These are phyloP conservation scores for Brachystomella parvula DNA, from an alignment of 1,140 invertebrate genomes.

Conservation along the genomic window DNA sequence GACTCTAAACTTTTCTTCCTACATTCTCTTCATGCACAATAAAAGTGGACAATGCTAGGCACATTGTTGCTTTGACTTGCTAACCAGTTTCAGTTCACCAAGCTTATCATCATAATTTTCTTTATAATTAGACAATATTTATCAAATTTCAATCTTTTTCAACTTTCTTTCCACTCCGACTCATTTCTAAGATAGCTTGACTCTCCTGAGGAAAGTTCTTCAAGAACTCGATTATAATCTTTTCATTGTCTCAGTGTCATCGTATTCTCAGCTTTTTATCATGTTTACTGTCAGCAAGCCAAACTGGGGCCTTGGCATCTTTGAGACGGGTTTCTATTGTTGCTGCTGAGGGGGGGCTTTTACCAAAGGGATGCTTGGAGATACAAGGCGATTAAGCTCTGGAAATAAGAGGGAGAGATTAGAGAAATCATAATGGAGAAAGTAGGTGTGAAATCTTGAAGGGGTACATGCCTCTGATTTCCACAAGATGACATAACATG, in stretches of 20 bases:
- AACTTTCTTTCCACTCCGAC: neutral
- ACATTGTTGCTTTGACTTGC: too few relatives aligned
- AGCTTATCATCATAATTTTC: neutral
- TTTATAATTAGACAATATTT: constrained; percentile 12
- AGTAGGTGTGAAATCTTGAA: neutral
- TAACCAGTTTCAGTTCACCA: neutral
- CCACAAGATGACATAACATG: constrained; percentile 4
- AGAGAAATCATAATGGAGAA: neutral
- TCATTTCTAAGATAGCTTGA: too few relatives aligned
- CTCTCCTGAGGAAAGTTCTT: neutral
- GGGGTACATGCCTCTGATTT: neutral
- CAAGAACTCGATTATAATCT: neutral
- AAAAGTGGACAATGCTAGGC: neutral
- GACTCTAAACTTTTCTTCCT: too few relatives aligned
- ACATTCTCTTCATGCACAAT: neutral
- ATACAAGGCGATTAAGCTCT: neutral
- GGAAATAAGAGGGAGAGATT: neutral
- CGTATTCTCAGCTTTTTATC: too few relatives aligned
- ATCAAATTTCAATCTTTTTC: neutral
- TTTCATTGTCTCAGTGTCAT: neutral
- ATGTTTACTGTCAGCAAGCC: too few relatives aligned
- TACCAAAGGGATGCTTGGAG: too few relatives aligned
- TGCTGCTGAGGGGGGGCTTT: too few relatives aligned
- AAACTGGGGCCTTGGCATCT: too few relatives aligned
- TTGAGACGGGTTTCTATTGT: too few relatives aligned